Percentiles rank a stretch among this genome's conserved stretches.
Conservation (phyloP, 2,797 vertebrate species). For the Phrynocephalus guinanensis region DNA sequence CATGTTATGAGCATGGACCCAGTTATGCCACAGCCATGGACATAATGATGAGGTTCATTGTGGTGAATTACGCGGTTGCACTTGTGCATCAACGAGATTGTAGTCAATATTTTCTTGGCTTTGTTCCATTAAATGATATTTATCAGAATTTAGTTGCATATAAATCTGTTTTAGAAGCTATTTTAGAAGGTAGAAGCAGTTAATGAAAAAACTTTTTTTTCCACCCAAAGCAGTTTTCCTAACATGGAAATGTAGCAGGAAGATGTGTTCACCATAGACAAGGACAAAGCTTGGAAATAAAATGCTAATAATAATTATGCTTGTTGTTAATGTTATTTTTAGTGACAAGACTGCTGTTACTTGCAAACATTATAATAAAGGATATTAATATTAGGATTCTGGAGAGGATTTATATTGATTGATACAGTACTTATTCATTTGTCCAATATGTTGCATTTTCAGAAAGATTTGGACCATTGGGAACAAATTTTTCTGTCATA, state of each 20-base stretch:
- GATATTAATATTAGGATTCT: background rate
- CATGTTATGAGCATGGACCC: too few species aligned
- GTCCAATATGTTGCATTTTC: background rate
- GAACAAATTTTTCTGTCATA: too few species aligned
- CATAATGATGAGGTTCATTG: too few species aligned
- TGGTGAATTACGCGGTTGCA: too few species aligned
- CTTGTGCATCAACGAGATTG: too few species aligned
- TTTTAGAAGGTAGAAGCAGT: too few species aligned
- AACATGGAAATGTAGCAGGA: background rate
- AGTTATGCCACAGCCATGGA: too few species aligned
- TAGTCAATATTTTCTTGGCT: background rate
- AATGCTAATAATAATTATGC: background rate
- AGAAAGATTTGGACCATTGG: too few species aligned
- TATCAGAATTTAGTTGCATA: background rate
- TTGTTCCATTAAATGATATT: background rate
- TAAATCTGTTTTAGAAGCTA: too few species aligned
- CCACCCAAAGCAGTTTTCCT: background rate
- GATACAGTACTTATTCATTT: background rate
- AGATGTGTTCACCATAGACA: background rate
- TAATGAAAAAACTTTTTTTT: too few species aligned
- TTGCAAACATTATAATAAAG: background rate
- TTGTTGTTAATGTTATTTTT: background rate
- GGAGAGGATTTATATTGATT: background rate
- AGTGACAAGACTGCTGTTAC: too few species aligned
- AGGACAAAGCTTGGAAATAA: background rate